Base-by-base conservation (phyloP, 2,888 invertebrate species). In the Lithophane ornitopus region DNA sequence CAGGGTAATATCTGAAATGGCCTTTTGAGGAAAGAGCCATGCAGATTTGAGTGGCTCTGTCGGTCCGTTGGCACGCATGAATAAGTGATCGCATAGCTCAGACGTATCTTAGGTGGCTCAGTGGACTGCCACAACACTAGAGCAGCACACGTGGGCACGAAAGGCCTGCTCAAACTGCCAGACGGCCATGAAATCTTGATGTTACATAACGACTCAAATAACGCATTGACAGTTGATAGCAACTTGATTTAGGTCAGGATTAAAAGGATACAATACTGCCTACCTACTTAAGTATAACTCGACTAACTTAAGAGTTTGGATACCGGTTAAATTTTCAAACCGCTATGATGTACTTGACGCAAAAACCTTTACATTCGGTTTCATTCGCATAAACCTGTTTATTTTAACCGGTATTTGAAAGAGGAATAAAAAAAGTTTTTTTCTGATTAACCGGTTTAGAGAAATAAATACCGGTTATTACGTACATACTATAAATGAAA, bases 11-110 rank as follows among this genome's bases (percentile, higher is more conserved):
- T 66, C 6, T 49, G 22, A 66, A n/a, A 52, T 34, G 22, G 52
- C 52, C 6, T 52, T 52, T 76, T 56, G 70, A 56, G 62, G 34
- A 56, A 76, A 67, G 41, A 62, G 62, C 54, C 56, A 70, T 76
- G 70, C 78, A 78, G 77, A 77, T 77, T 49, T 70, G 77, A 70
- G 77, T 78, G 56, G 46, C 16, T 26, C 54, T 49, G 62, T 78
- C 59, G 12, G 61, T n/a, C 39, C 41, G 70, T 41, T 49, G n/a
- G 54, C 28, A 63, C 54, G 78, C 78, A 70, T 77, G 78, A 77
- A 77, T 77, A 78, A 78, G 41, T 63, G 54, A 78, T 61, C 19
- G 16, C 34, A 28, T 14, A 44, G 70, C 41, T 70, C 46, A 78
- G 41, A 54, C 54, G 28, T 70, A 62, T 63, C 78, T 77, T 70